These are phyloP conservation scores for Clanis bilineata DNA, from an alignment of 2,888 invertebrate species.

Conservation along the genomic window DNA sequence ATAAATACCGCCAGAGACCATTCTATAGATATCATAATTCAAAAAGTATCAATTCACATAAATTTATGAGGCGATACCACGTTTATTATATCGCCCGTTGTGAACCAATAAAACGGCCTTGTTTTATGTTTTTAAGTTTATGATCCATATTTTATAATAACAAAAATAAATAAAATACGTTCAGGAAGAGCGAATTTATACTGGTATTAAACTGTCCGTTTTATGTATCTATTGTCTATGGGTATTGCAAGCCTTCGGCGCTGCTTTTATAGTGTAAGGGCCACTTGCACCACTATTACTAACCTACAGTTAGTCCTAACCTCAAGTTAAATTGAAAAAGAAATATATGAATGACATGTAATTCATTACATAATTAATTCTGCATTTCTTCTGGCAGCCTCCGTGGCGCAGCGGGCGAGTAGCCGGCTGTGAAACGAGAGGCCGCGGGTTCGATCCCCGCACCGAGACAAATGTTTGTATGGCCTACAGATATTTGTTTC, in stretches of 20 bases:
- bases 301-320: too few species aligned
- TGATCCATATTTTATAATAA: constrained; percentile 67
- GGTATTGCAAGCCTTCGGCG: constrained; percentile 5
- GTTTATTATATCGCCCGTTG: constrained; percentile 61
- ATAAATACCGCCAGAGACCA: constrained; percentile 34
- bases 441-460: too few species aligned
- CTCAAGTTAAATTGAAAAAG: too few species aligned
- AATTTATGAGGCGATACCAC: constrained; percentile 64
- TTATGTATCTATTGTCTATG: constrained; percentile 17
- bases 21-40: constrained; percentile 41
- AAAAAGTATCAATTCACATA: constrained; percentile 63
- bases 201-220: constrained; percentile 41
- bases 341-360: too few species aligned
- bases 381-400: too few species aligned
- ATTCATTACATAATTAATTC: too few species aligned
- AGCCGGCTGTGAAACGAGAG: too few species aligned
- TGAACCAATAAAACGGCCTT: constrained; percentile 64
- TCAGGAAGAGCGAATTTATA: constrained; percentile 51
- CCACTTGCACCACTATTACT: too few species aligned
- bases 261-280: constrained; percentile 18
- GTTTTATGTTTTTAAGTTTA: constrained; percentile 70
- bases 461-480: too few species aligned
- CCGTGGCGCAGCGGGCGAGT: too few species aligned
- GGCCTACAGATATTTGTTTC: too few species aligned
- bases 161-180: constrained; percentile 61